phyloP scores from a whole-genome alignment of 37 sponge, comb jelly and placozoan genomes.

The Cladorhizidae sp. region DNA sequence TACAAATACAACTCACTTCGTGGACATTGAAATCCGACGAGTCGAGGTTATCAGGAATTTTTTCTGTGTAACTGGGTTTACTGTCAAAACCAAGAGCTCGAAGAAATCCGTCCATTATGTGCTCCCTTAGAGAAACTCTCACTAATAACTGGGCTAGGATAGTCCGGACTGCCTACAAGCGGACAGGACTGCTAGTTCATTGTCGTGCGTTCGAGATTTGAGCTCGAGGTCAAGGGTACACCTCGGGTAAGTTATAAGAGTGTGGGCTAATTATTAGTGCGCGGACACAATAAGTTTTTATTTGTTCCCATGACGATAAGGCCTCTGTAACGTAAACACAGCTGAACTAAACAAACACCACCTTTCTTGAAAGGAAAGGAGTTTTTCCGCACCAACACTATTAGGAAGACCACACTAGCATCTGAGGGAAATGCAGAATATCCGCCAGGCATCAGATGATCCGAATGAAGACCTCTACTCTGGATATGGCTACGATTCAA shows the following conservation, averaged over 20 bases:
- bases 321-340: too few relatives aligned
- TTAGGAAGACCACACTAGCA: too few relatives aligned
- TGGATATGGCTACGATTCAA: conserved; percentile 72
- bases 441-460: conserved; percentile 81
- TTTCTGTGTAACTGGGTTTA: conserved; percentile 55
- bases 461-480: conserved; percentile 87
- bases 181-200: too few relatives aligned
- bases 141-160: neutral
- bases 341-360: neutral
- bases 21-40: conserved; percentile 38
- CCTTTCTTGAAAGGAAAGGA: neutral
- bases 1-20: conserved; percentile 47
- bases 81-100: conserved; percentile 45
- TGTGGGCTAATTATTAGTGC: too few relatives aligned
- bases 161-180: too few relatives aligned
- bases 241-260: too few relatives aligned
- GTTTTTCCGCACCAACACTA: too few relatives aligned
- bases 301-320: too few relatives aligned
- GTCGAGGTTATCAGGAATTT: conserved; percentile 56
- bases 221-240: too few relatives aligned
- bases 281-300: too few relatives aligned
- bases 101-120: conserved; percentile 31
- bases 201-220: too few relatives aligned
- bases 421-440: conserved; percentile 46
- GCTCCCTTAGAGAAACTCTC: neutral